Conservation (phyloP, 2,113 vertebrate species). For the Petroica traversi region DNA sequence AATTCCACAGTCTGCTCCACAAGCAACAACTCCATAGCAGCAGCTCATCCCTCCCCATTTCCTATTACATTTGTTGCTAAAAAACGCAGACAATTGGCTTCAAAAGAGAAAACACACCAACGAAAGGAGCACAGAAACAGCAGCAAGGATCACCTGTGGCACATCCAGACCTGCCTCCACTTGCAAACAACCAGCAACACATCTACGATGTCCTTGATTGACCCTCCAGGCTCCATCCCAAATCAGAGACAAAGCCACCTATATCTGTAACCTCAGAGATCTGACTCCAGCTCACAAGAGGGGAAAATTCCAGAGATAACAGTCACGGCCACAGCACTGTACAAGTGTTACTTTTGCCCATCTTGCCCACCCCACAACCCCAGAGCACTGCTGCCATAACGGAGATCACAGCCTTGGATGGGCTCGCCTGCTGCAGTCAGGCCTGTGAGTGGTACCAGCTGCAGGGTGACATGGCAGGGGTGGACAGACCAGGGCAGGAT, state of each 20-base stretch:
- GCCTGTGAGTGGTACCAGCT: accelerated
- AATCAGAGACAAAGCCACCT: background rate
- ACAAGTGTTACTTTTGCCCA: background rate
- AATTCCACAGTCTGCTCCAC: background rate
- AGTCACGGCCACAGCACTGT: background rate
- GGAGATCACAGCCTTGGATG: accelerated
- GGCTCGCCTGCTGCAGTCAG: accelerated
- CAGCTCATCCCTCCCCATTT: background rate
- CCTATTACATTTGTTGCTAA: background rate
- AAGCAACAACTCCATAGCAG: background rate
- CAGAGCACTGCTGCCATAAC: background rate
- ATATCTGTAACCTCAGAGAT: background rate
- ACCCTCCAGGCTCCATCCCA: background rate
- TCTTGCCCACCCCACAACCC: background rate
- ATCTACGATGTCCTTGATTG: background rate
- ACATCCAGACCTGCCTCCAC: background rate
- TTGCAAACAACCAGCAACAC: background rate
- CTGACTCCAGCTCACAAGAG: background rate
- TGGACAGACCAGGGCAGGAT: background rate
- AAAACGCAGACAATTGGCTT: background rate
- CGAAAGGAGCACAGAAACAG: background rate
- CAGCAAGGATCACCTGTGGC: background rate
- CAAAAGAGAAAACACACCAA: background rate
- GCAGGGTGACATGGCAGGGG: background rate
- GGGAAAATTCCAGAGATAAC: background rate